Evolutionary conservation across 2,797 vertebrate genomes (phyloP).

Genomic region (Champsocephalus esox): DNA sequence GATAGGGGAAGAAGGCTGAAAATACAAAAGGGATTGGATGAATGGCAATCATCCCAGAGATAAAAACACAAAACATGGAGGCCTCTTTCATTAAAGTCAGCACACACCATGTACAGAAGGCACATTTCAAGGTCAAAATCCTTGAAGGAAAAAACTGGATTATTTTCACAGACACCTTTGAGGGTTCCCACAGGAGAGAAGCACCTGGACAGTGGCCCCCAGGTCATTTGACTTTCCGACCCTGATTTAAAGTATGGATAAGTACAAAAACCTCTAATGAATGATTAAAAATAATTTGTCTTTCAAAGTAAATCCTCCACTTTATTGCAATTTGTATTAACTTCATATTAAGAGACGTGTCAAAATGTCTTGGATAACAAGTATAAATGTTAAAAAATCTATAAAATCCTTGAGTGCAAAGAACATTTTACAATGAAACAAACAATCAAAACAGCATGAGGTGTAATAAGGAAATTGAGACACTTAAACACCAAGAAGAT

Average conservation of each 20-base stretch:
- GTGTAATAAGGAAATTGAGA: not conserved
- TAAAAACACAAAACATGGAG: not conserved
- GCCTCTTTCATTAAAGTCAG: not conserved
- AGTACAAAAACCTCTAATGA: not conserved
- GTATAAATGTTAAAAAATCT: constrained; percentile 1
- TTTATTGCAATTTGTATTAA: constrained; percentile 39
- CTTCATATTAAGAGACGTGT: not conserved
- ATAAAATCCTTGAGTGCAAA: constrained; percentile 28
- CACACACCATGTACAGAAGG: not conserved
- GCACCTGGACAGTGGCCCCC: not conserved
- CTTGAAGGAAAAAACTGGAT: not conserved
- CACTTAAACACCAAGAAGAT: not conserved
- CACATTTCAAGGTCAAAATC: too few species aligned
- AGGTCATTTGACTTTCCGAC: not conserved
- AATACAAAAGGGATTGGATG: not conserved
- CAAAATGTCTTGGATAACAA: not conserved
- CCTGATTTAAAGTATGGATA: not conserved
- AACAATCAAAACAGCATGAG: not conserved
- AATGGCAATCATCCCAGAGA: not conserved
- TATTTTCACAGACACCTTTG: not conserved
- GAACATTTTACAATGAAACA: not conserved
- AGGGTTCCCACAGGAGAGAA: not conserved
- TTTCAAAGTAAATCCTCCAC: constrained; percentile 4
- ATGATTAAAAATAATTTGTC: not conserved
- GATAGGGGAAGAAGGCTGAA: not conserved